phyloP scores from a whole-genome alignment of 2,113 vertebrate genomes.

The Sinocyclocheilus anshuiensis region DNA sequence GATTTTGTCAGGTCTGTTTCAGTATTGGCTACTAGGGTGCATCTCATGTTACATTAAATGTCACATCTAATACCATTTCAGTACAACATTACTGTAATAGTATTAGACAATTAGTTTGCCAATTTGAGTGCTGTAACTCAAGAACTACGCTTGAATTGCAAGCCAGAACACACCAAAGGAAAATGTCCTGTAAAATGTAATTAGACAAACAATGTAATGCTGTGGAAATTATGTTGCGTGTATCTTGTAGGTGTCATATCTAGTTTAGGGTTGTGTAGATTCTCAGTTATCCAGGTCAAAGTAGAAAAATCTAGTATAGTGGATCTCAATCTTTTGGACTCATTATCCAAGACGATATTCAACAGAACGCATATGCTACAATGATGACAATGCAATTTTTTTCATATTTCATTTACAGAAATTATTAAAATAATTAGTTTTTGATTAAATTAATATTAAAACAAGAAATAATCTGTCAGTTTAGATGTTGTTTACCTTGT shows the following conservation, averaged over 20 bases:
- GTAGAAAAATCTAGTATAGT: neutral
- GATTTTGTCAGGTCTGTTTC: constrained; percentile 2
- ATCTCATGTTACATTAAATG: neutral
- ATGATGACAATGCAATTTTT: neutral
- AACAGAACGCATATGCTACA: neutral
- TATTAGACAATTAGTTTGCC: constrained; percentile 4
- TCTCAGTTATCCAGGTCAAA: neutral
- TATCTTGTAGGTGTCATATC: neutral
- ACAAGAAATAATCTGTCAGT: neutral
- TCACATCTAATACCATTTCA: neutral
- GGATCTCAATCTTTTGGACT: neutral
- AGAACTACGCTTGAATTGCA: neutral
- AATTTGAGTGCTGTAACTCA: constrained; percentile 13
- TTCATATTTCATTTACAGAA: neutral
- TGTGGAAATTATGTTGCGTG: neutral
- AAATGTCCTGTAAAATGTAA: neutral
- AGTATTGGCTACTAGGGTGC: neutral
- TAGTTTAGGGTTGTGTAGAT: neutral
- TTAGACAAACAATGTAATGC: neutral
- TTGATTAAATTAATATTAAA: neutral
- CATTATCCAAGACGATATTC: neutral
- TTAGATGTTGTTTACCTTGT: neutral
- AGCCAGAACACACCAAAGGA: neutral
- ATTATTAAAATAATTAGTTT: neutral
- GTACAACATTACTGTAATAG: neutral